phyloP scores from a whole-genome alignment of 2,113 vertebrate species.

The Phyllopteryx taeniolatus region DNA sequence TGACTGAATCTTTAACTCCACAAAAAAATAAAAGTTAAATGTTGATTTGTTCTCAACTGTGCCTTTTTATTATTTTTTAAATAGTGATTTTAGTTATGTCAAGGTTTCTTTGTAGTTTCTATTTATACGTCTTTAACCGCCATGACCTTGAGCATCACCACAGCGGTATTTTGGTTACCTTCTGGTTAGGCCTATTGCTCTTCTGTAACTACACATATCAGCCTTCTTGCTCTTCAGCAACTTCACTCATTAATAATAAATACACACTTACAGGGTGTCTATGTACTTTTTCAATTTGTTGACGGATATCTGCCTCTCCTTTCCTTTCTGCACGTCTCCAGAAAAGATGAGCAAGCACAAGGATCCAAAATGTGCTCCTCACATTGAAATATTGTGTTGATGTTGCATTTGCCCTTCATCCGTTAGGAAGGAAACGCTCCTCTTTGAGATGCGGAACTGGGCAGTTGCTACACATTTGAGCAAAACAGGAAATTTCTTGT shows the following conservation, averaged over 20 bases:
- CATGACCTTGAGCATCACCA: conserved; percentile 76
- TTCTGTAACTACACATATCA: conserved; percentile 17
- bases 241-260: background rate
- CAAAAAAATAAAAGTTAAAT: background rate
- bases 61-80: background rate
- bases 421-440: conserved; percentile 57
- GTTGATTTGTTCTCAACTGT: background rate
- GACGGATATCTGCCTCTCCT: background rate
- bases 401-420: conserved; percentile 11
- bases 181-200: conserved; percentile 68
- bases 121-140: conserved; percentile 70
- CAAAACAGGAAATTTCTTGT: conserved; percentile 83
- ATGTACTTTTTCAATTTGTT: no score
- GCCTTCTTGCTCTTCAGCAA: background rate
- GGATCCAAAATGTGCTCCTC: background rate
- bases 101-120: conserved; percentile 42
- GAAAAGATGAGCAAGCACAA: background rate
- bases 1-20: background rate
- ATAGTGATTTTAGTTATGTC: background rate
- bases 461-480: conserved; percentile 75
- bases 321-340: background rate
- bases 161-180: conserved; percentile 79
- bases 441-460: conserved; percentile 64
- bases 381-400: conserved; percentile 14
- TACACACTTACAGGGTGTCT: no score